Evolutionary conservation across 2,888 invertebrate genomes (phyloP).

Genomic region (Luperina nickerlii): DNA sequence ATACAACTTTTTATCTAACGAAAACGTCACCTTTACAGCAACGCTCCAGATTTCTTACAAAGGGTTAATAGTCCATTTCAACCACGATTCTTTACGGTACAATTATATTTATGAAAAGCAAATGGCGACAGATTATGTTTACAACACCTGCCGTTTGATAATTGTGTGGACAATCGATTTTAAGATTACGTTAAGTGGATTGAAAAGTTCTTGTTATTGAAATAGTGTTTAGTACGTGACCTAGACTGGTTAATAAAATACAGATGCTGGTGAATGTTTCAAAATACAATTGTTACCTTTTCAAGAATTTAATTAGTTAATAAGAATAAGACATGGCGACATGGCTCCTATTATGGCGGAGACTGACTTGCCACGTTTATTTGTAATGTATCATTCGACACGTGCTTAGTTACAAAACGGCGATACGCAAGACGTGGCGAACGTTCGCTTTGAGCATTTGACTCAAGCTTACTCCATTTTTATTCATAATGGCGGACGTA

Average conservation of each 20-base stretch:
- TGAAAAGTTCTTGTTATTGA: constrained; percentile 25
- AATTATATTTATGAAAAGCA: constrained; percentile 51
- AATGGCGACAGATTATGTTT: constrained; percentile 52
- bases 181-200: constrained; percentile 43
- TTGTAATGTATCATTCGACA: not conserved
- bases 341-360: not conserved
- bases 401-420: not conserved
- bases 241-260: not conserved
- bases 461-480: not conserved
- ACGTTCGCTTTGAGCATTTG: too few relatives aligned
- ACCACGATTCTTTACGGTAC: constrained; percentile 57
- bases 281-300: constrained; percentile 14
- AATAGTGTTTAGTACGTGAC: constrained; percentile 33
- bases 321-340: not conserved
- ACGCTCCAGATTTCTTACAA: constrained; percentile 27
- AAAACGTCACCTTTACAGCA: constrained; percentile 7
- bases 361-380: not conserved
- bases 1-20: not conserved
- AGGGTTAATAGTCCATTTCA: constrained; percentile 57
- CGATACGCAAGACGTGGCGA: not conserved
- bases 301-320: not conserved
- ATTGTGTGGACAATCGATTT: constrained; percentile 58
- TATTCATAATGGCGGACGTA: not conserved
- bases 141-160: constrained; percentile 56
- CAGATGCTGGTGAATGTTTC: not conserved